phyloP scores from a whole-genome alignment of 2,113 vertebrate genomes.

The Eurypyga helias region DNA sequence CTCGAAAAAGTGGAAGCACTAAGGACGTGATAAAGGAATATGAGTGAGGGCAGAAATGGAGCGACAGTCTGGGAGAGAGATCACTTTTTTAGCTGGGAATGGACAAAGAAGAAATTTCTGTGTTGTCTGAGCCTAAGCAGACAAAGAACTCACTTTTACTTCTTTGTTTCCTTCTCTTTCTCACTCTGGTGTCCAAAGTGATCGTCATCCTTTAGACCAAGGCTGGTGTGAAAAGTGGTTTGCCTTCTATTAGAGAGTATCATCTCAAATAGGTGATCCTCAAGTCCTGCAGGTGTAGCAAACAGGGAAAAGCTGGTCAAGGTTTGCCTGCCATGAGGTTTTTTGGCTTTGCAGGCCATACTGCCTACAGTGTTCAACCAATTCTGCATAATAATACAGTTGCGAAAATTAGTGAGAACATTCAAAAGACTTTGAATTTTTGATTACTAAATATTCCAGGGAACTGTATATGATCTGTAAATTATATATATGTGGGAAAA shows the following conservation, averaged over 20 bases:
- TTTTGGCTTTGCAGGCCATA: background rate
- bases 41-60: background rate
- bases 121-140: background rate
- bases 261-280: background rate
- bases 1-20: background rate
- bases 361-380: background rate
- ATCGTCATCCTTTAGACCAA: accelerated
- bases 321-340: background rate
- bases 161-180: background rate
- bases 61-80: background rate
- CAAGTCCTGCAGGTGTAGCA: background rate
- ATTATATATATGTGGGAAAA: background rate
- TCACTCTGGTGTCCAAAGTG: background rate
- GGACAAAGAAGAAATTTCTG: background rate
- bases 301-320: background rate
- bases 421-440: background rate
- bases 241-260: background rate
- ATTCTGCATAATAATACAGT: background rate
- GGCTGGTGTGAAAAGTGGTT: background rate
- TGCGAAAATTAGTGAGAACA: background rate
- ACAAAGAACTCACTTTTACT: background rate
- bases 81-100: background rate
- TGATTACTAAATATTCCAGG: background rate
- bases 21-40: background rate
- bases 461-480: background rate